Evolutionary conservation across 2,888 invertebrate species (phyloP), one percentile per base, ranked within the genome.

Genomic region (Ectemnius cavifrons): DNA sequence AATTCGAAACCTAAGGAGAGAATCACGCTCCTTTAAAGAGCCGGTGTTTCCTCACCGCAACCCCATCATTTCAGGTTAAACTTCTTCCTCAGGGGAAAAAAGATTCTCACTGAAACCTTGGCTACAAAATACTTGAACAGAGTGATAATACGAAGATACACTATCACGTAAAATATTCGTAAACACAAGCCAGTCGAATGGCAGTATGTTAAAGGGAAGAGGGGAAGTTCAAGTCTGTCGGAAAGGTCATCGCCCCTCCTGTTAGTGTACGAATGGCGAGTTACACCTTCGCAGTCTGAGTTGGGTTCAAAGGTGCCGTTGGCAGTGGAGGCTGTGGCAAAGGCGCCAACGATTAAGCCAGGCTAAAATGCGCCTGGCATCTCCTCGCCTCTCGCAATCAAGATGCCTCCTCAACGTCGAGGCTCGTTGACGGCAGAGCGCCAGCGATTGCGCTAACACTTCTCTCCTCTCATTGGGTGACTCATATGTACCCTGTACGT

Each of bases 341-440:
- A 73, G 70, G 65, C 73, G 73, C 70, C 65, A 65, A 56, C 63
- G 57, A 70, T 73, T 63, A 60, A 60, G 59, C 45, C 49, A 58
- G 57, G 58, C 67, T 63, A 60, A 70, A 63, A 71, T 71, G 66
- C 71, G 59, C 63, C 63, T 46, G 56, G 59, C 66, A 67, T 67
- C 71, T 37, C 37, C 8, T 65, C 61, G 64, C 18, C 58, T 70
- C 61, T 73, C 37, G 73, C 69, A 70, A 73, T 73, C 73, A 49
- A 62, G 73, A 69, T 70, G 69, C 69, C 27, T 68, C 63, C 46
- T 37, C 37, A 11, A 11, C 68, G 52, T 45, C 60, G 68, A 73
- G 16, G 64, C 64, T 63, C 23, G 69, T 61, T 69, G 73, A 69
- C 47, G 69, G 57, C 46, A 45, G 45, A n/a, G n/a, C 62, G 62